Conservation (phyloP, 2,888 invertebrate genomes). For the Lepetodrilus schrolli region DNA sequence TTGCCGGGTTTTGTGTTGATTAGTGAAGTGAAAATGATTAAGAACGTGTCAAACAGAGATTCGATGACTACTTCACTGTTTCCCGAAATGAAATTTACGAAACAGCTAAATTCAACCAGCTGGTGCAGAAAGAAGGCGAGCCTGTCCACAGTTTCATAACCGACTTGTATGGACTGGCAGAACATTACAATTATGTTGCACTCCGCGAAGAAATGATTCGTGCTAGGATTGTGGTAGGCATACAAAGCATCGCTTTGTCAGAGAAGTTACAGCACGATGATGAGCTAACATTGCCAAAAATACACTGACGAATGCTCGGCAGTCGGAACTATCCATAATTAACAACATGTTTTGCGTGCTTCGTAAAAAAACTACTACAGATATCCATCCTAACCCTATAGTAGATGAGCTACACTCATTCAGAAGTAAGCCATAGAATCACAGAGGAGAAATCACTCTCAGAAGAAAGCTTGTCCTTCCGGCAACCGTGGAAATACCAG, state of each 20-base stretch:
- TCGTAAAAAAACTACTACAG: too few species aligned
- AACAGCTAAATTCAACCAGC: not conserved
- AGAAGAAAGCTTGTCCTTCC: too few species aligned
- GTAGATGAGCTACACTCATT: too few species aligned
- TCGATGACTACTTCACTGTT: not conserved
- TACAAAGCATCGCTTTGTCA: conserved; percentile 35
- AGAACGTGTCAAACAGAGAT: not conserved
- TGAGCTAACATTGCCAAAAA: too few species aligned
- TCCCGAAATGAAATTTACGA: not conserved
- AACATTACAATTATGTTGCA: conserved; percentile 39
- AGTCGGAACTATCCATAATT: too few species aligned
- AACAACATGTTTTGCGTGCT: too few species aligned
- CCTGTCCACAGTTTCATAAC: not conserved
- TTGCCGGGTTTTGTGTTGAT: not conserved
- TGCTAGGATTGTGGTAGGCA: conserved; percentile 42
- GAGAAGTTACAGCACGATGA: conserved; percentile 37
- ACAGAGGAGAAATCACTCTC: too few species aligned
- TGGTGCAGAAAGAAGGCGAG: not conserved
- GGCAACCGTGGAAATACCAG: too few species aligned
- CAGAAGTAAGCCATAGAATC: too few species aligned
- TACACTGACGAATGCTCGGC: too few species aligned
- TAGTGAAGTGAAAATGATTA: too few species aligned
- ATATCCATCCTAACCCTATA: too few species aligned
- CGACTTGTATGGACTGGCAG: conserved; percentile 24
- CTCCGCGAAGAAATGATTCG: conserved; percentile 39